Evolutionary conservation across 1,140 invertebrate genomes (phyloP).

Genomic region (Apis cerana): DNA sequence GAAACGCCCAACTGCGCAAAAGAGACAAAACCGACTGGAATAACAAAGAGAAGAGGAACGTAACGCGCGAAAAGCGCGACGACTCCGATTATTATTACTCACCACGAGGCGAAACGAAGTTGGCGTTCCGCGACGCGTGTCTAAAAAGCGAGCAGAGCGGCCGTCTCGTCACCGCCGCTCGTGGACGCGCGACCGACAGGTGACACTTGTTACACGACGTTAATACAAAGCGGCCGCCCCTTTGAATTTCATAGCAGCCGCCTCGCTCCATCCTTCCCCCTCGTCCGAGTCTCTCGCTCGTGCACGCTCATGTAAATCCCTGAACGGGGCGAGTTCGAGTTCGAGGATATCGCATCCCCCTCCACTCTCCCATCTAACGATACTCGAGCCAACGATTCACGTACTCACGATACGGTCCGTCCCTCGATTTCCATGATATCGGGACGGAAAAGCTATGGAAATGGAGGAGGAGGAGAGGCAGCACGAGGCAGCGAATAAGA

Average conservation of each 20-base stretch:
- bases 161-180: not conserved
- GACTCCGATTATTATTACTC: too few species aligned
- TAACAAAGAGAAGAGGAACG: too few species aligned
- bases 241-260: slow-evolving; percentile 42
- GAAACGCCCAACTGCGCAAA: too few species aligned
- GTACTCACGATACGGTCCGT: not conserved
- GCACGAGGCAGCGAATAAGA: slow-evolving; percentile 37
- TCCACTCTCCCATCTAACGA: slow-evolving; percentile 36
- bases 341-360: too few species aligned
- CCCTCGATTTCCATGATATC: slow-evolving; percentile 70
- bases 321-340: not conserved
- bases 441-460: slow-evolving; percentile 38
- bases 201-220: slow-evolving; percentile 43
- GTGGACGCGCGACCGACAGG: slow-evolving; percentile 15
- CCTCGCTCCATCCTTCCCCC: not conserved
- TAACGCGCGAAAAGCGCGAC: too few species aligned
- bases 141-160: slow-evolving; percentile 20
- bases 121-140: not conserved
- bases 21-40: too few species aligned
- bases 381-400: slow-evolving; percentile 50
- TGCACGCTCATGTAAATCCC: slow-evolving; percentile 36
- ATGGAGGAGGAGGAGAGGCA: not conserved
- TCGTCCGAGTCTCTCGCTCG: not conserved
- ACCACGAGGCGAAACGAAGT: not conserved
- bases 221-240: slow-evolving; percentile 40